A percentile compares a stretch with the other conserved stretches of the same genome.
Evolutionary conservation across 2,113 vertebrate genomes (phyloP).

Genomic region (Ctenomys sociabilis): DNA sequence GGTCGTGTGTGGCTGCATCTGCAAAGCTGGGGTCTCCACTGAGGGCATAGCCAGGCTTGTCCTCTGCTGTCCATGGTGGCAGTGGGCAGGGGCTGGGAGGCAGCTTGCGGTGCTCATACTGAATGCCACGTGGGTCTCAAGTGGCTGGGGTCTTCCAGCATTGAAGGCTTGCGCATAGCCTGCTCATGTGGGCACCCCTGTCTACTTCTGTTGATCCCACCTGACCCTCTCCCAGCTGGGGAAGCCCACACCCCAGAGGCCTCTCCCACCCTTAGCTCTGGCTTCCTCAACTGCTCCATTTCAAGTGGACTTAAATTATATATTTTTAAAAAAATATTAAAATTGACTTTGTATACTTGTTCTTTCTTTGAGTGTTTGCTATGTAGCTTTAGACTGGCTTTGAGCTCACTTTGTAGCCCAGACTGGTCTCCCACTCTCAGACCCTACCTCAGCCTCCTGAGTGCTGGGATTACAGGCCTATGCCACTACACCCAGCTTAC

Average conservation of each 20-base stretch:
- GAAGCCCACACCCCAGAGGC: too few relatives aligned
- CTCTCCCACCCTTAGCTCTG: background rate
- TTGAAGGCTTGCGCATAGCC: background rate
- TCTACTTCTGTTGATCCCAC: background rate
- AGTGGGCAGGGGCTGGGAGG: background rate
- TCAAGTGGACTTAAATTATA: constrained; percentile 28
- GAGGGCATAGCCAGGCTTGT: background rate
- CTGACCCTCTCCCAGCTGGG: background rate
- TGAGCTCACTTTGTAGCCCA: too few relatives aligned
- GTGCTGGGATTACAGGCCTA: too few relatives aligned
- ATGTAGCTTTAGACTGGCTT: too few relatives aligned
- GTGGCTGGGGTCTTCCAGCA: constrained; percentile 57
- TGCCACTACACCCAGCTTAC: too few relatives aligned
- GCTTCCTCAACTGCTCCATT: background rate
- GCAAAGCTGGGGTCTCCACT: background rate
- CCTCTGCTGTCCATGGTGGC: background rate
- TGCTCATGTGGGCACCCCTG: background rate
- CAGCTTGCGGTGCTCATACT: background rate
- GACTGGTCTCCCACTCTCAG: too few relatives aligned
- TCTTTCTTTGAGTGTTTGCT: background rate
- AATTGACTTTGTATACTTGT: background rate
- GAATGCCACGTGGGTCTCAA: constrained; percentile 22
- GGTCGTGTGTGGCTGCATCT: background rate
- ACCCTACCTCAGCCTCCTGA: too few relatives aligned
- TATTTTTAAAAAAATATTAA: background rate